These are phyloP conservation scores for Anguilla rostrata DNA, from an alignment of 2,113 vertebrate species.

Conservation along the genomic window DNA sequence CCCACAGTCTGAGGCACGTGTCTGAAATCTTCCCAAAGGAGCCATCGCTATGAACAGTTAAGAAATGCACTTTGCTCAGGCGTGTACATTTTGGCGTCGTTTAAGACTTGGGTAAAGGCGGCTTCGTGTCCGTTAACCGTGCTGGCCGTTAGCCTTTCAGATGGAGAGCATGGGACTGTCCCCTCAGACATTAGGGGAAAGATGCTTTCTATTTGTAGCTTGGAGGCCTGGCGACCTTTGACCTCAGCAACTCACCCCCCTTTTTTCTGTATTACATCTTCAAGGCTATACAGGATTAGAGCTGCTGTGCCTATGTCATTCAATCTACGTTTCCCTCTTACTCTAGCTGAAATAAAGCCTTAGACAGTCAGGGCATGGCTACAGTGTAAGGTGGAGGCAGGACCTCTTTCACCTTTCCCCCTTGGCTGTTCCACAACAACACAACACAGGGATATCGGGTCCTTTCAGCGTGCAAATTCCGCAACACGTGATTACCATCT, in stretches of 20 bases:
- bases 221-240: background rate
- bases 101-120: slow-evolving; percentile 38
- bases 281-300: background rate
- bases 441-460: slow-evolving; percentile 50
- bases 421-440: background rate
- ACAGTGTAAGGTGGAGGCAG: slow-evolving; percentile 12
- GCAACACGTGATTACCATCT: slow-evolving; percentile 72
- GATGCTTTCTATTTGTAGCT: background rate
- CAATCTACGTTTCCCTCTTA: background rate
- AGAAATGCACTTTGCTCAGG: slow-evolving; percentile 50
- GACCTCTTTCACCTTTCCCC: background rate
- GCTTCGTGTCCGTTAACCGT: background rate
- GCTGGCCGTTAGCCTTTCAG: background rate
- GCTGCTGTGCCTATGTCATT: background rate
- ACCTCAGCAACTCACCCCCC: background rate
- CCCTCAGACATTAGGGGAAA: background rate
- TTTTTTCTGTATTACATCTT: background rate
- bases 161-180: background rate
- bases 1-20: slow-evolving; percentile 56
- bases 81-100: slow-evolving; percentile 31
- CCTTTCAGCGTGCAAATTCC: slow-evolving; percentile 73
- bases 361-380: background rate
- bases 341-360: slow-evolving; percentile 21
- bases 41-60: slow-evolving; percentile 19
- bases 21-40: slow-evolving; percentile 40